These are phyloP conservation scores for Petrolisthes manimaculis DNA, from an alignment of 2,888 invertebrate species.

Conservation along the genomic window DNA sequence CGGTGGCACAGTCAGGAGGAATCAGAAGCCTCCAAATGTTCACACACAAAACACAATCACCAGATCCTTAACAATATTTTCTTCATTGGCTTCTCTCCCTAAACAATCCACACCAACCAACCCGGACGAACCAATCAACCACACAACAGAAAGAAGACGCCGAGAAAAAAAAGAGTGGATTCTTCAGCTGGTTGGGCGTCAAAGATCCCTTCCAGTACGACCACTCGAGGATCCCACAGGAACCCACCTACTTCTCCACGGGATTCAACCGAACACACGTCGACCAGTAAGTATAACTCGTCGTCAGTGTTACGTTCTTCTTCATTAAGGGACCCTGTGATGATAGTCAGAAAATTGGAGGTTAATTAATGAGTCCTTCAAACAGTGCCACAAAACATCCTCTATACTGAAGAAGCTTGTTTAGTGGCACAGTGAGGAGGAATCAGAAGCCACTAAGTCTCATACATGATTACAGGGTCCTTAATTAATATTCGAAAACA, in stretches of 20 bases:
- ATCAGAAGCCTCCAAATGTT: not conserved
- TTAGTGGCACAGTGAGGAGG: too few relatives aligned
- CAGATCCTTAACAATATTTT: not conserved
- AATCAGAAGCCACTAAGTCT: too few relatives aligned
- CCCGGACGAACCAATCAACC: not conserved
- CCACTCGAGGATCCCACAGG: conserved; percentile 64
- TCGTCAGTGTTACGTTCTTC: not conserved
- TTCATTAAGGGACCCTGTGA: not conserved
- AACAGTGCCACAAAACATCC: too few relatives aligned
- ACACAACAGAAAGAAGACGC: conserved; percentile 57
- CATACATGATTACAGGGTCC: too few relatives aligned
- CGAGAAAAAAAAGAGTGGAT: conserved; percentile 15
- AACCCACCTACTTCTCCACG: conserved; percentile 65
- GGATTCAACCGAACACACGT: conserved; percentile 53
- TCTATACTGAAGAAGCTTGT: too few relatives aligned
- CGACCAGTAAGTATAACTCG: conserved; percentile 59
- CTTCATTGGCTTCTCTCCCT: not conserved
- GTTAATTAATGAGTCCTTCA: too few relatives aligned
- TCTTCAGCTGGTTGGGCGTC: conserved; percentile 55
- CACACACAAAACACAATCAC: not conserved
- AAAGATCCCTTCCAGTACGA: conserved; percentile 63
- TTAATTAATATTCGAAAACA: not conserved
- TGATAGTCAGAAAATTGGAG: too few relatives aligned
- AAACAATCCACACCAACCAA: not conserved
- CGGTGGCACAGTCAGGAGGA: too few relatives aligned